A percentile compares a stretch with the other conserved stretches of the same genome.
phyloP scores from a whole-genome alignment of 2,113 vertebrate genomes.

The Scytalopus superciliaris region DNA sequence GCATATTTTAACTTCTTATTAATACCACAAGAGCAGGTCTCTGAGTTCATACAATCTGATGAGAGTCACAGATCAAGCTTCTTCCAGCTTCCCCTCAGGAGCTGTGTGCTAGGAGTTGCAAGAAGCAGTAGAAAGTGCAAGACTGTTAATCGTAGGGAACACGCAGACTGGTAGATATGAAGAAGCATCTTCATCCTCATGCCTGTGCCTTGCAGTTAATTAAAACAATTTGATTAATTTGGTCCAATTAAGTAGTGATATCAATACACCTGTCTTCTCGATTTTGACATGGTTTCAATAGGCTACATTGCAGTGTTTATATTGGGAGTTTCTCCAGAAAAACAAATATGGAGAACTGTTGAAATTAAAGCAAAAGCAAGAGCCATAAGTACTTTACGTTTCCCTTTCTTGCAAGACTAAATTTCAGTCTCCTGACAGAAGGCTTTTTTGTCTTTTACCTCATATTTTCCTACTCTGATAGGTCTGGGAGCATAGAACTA shows the following conservation, averaged over 20 bases:
- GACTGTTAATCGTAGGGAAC: neutral
- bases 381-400: neutral
- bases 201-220: neutral
- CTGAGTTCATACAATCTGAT: neutral
- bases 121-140: neutral
- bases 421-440: neutral
- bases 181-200: neutral
- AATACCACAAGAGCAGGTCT: neutral
- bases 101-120: accelerated
- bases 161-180: neutral
- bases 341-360: neutral
- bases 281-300: neutral
- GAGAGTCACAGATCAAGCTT: neutral
- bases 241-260: neutral
- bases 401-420: neutral
- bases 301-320: neutral
- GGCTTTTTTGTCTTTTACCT: neutral
- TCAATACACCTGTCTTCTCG: neutral
- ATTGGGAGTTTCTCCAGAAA: neutral
- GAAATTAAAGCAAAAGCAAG: neutral
- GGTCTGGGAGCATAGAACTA: neutral
- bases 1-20: neutral
- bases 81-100: neutral
- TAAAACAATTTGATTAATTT: neutral
- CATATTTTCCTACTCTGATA: neutral